A percentile compares a stretch with the other conserved stretches of the same genome.
Evolutionary conservation across 2,888 invertebrate species (phyloP).

Genomic region (Lithodes maja): DNA sequence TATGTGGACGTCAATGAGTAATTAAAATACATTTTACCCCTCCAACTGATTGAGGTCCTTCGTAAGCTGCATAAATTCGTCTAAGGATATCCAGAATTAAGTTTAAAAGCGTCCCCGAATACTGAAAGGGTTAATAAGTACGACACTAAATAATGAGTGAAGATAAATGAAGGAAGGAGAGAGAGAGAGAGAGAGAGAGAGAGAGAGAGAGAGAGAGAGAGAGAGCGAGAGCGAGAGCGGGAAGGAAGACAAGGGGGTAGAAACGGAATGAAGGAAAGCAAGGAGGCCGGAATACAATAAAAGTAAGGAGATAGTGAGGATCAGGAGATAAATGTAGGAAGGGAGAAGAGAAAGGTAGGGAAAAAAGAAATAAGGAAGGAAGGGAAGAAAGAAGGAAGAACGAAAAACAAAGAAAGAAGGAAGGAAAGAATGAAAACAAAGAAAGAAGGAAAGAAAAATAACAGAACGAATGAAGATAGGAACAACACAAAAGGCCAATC

Average conservation of each 20-base stretch:
- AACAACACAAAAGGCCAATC: neutral
- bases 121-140: too few species aligned
- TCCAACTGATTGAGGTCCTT: too few species aligned
- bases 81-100: too few species aligned
- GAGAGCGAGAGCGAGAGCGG: neutral
- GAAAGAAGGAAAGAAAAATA: neutral
- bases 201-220: neutral
- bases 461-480: neutral
- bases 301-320: neutral
- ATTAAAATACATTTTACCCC: too few species aligned
- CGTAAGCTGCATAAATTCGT: too few species aligned
- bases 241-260: neutral
- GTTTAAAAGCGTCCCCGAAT: too few species aligned
- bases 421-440: neutral
- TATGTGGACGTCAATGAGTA: too few species aligned
- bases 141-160: neutral
- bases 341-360: neutral
- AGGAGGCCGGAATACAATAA: neutral
- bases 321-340: neutral
- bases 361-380: neutral
- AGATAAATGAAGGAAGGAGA: neutral
- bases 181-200: neutral
- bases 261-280: neutral
- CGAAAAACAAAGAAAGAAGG: neutral
- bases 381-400: neutral